These are phyloP conservation scores for Montipora foliosa DNA, from an alignment of 64 coral and sea anemone species.

Conservation along the genomic window DNA sequence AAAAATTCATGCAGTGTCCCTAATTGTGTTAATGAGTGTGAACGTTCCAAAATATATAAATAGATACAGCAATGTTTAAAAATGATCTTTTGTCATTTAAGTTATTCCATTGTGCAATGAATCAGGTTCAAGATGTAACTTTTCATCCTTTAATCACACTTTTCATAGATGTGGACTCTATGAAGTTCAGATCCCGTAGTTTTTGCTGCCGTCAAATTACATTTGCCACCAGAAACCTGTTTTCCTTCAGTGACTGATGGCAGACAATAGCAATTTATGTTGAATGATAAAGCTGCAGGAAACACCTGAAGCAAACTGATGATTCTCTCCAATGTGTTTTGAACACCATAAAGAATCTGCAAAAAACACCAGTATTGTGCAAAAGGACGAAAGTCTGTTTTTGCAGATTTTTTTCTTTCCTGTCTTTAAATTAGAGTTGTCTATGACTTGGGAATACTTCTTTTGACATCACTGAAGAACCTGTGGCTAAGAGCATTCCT, in stretches of 20 bases:
- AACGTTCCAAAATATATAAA: not conserved
- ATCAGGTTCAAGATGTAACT: too few relatives aligned
- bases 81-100: not conserved
- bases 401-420: not conserved
- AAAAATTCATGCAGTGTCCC: not conserved
- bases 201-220: too few relatives aligned
- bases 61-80: conserved; percentile 13
- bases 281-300: not conserved
- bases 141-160: too few relatives aligned
- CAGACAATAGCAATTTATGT: too few relatives aligned
- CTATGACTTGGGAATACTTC: conserved; percentile 46
- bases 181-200: too few relatives aligned
- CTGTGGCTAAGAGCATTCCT: conserved; percentile 79
- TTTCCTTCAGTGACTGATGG: too few relatives aligned
- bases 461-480: conserved; percentile 92
- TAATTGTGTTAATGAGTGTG: not conserved
- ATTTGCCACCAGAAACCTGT: too few relatives aligned
- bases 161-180: too few relatives aligned
- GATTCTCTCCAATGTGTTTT: conserved; percentile 18
- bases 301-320: not conserved
- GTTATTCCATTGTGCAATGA: too few relatives aligned
- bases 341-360: not conserved
- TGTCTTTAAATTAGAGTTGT: not conserved
- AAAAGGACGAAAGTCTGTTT: not conserved
- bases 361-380: not conserved